Evolutionary conservation across 2,113 vertebrate genomes (phyloP).

Genomic region (Misgurnus anguillicaudatus): DNA sequence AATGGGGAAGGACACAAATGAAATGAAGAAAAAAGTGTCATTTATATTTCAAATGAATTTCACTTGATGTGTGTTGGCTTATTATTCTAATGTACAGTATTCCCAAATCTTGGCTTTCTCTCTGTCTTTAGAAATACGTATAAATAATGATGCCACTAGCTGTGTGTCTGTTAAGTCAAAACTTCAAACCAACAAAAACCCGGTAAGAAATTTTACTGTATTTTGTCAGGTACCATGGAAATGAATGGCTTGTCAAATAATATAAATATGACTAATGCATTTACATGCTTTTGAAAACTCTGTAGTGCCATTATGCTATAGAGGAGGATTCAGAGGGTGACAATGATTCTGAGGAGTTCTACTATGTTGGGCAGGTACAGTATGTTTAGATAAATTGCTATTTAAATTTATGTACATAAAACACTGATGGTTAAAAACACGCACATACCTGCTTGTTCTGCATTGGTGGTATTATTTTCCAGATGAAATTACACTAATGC

Average conservation of each 20-base stretch:
- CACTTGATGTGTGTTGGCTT: too few species aligned
- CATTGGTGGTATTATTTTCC: too few species aligned
- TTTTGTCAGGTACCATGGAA: neutral
- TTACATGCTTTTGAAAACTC: constrained; percentile 38
- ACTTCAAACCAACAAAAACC: constrained; percentile 85
- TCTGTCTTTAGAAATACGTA: constrained; percentile 78
- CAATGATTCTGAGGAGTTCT: constrained; percentile 90
- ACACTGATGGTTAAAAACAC: too few species aligned
- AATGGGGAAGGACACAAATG: neutral
- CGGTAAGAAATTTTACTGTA: constrained; percentile 68
- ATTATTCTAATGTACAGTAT: too few species aligned
- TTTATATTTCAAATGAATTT: neutral
- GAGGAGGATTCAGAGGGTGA: constrained; percentile 92
- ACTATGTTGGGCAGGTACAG: constrained; percentile 89
- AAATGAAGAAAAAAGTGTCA: neutral
- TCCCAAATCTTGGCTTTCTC: constrained; percentile 6
- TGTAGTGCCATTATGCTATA: constrained; percentile 81
- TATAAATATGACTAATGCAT: neutral
- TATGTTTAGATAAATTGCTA: constrained; percentile 58
- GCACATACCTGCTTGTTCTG: too few species aligned
- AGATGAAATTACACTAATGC: too few species aligned
- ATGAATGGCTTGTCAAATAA: constrained; percentile 13
- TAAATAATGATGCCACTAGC: constrained; percentile 83
- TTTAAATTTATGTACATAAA: neutral
- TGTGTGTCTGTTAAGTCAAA: constrained; percentile 87